Evolutionary conservation across 2,797 vertebrate species (phyloP), one percentile per base, ranked within the genome.

Genomic region (Melanotaenia boesemani): DNA sequence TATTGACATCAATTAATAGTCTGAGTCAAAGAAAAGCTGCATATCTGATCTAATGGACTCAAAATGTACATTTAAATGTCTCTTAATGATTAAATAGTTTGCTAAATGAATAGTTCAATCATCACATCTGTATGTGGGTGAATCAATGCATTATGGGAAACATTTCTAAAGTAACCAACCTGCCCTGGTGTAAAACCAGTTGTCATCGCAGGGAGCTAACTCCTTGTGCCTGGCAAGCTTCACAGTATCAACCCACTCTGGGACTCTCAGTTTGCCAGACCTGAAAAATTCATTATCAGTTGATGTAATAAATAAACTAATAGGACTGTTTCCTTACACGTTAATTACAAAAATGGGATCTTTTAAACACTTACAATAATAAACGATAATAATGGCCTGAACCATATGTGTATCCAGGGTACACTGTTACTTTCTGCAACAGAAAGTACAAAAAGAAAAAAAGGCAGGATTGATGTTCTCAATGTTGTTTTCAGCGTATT

Each of bases 211-310:
- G 6, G 95, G 96, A 52, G 95, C 95, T 70, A 96, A 81, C 84
- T 92, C 89, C 64, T 96, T 97, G 88, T 96, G 96, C 57, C 95
- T 96, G 77, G 95, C 95, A 48, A 96, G 83, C 85, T 96, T 96
- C 80, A 96, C 95, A 0, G 94, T 96, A 90, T 96, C 96, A n/a
- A 96, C 95, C 96, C 95, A 96, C 57, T 96, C 96, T 15, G 96
- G 95, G 22, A 96, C 95, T 77, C 96, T 96, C 60, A 96, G 92
- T 86, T 96, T 96, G 24, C 96, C 96, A 81, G 96, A 96, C 91
- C 96, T 96, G 80, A 71, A 78, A 85, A 80, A 78, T 67, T 28
- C 66, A 75, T 75, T 58, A 76, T 48, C 39, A 66, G 63, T 54
- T 20, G 1, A 72, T 52, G 63, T 48, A 68, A 77, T 39, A 52